Conservation (phyloP, 2,113 vertebrate species). For the Chaenogobius annularis region DNA sequence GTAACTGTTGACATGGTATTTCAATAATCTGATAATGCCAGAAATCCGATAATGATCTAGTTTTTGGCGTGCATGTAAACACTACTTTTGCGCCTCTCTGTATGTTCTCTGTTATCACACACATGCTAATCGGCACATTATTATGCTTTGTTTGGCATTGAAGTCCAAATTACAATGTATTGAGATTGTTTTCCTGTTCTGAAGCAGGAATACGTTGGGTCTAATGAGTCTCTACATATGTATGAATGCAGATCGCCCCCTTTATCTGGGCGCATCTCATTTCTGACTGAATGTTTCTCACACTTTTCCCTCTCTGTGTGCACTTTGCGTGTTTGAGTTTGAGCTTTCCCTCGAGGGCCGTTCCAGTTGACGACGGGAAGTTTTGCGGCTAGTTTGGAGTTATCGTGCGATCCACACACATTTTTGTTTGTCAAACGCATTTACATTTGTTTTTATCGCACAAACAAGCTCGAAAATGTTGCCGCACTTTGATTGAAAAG, state of each 20-base stretch:
- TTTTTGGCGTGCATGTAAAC: too few relatives aligned
- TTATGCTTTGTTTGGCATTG: slow-evolving; percentile 38
- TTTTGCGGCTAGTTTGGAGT: neutral
- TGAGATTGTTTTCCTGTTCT: slow-evolving; percentile 6
- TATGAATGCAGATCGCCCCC: slow-evolving; percentile 48
- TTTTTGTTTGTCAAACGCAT: neutral
- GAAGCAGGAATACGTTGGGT: slow-evolving; percentile 44
- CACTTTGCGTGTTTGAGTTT: slow-evolving; percentile 6
- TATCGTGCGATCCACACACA: neutral
- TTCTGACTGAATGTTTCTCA: slow-evolving; percentile 4
- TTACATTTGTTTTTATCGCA: slow-evolving; percentile 14
- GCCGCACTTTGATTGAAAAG: neutral
- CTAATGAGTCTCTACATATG: slow-evolving; percentile 49
- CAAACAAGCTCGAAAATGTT: neutral
- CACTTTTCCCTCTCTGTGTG: neutral
- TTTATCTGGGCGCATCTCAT: slow-evolving; percentile 44
- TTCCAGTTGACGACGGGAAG: neutral
- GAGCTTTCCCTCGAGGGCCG: slow-evolving; percentile 9
- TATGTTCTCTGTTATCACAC: slow-evolving; percentile 19
- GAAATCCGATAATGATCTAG: too few relatives aligned
- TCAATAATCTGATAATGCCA: too few relatives aligned
- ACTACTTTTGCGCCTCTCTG: slow-evolving; percentile 41
- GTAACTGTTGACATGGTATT: too few relatives aligned
- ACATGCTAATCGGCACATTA: slow-evolving; percentile 47
- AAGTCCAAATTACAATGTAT: slow-evolving; percentile 45